Evolutionary conservation across 2,797 vertebrate species (phyloP).

Genomic region (Dermochelys coriacea): DNA sequence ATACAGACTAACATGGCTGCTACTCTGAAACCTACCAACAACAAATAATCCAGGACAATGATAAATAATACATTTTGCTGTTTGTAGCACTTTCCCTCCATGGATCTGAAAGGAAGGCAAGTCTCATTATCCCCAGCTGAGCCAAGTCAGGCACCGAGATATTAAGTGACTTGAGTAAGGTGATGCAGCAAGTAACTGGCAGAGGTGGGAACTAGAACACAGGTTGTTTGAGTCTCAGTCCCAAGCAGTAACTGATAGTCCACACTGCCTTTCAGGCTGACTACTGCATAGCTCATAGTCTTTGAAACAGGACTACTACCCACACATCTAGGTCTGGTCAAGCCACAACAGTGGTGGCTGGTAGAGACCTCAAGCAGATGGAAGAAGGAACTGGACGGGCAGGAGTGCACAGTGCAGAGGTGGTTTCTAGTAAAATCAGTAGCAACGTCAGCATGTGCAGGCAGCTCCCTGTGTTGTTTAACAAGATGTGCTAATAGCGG

Average conservation of each 20-base stretch:
- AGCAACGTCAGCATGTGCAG: not conserved
- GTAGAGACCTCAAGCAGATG: not conserved
- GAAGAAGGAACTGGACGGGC: not conserved
- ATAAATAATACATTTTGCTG: not conserved
- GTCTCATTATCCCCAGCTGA: not conserved
- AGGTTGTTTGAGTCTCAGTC: not conserved
- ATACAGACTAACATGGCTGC: no score
- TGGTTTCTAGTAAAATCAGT: not conserved
- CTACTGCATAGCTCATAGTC: not conserved
- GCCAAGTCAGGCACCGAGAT: not conserved
- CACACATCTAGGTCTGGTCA: fast-evolving
- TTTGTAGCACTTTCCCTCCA: not conserved
- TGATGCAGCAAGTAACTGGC: not conserved
- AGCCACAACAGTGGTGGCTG: not conserved
- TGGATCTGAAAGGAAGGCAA: not conserved
- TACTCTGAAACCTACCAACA: no score
- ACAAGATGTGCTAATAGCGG: not conserved
- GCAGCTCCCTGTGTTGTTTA: not conserved
- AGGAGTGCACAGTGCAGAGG: not conserved
- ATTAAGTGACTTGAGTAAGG: not conserved
- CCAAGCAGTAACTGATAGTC: not conserved
- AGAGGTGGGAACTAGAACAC: not conserved
- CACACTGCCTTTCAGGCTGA: not conserved
- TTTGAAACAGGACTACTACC: fast-evolving
- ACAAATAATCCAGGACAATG: not conserved